phyloP scores from a whole-genome alignment of 2,888 invertebrate genomes.

The Rotaria sp. region DNA sequence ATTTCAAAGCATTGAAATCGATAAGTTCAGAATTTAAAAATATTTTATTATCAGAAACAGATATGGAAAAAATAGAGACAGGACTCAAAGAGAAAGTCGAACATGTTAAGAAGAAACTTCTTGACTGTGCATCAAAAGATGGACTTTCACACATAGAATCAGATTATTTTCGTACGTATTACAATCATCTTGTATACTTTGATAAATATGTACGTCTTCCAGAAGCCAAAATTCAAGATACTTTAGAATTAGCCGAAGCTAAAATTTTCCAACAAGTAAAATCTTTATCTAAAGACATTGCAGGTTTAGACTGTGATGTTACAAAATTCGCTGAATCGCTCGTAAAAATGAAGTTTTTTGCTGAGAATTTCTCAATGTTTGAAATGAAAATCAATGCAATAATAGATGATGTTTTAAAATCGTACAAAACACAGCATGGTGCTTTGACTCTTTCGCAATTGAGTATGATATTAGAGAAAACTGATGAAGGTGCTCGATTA shows the following conservation, averaged over 20 bases:
- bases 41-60: background rate
- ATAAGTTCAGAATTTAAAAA: background rate
- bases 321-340: background rate
- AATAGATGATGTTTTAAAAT: background rate
- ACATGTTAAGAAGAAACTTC: background rate
- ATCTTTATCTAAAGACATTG: background rate
- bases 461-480: background rate
- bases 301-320: fast-evolving
- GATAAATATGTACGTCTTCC: background rate
- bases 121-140: background rate
- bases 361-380: background rate
- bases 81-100: background rate
- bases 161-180: background rate
- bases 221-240: background rate
- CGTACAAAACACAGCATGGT: background rate
- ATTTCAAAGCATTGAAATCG: background rate
- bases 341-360: background rate
- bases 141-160: background rate
- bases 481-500: background rate
- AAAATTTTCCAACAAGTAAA: background rate
- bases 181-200: background rate
- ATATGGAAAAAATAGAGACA: background rate
- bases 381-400: background rate
- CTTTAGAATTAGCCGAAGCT: background rate
- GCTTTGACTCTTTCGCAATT: background rate